These are phyloP conservation scores for Tetropium fuscum DNA, from an alignment of 2,888 invertebrate genomes.

Conservation along the genomic window DNA sequence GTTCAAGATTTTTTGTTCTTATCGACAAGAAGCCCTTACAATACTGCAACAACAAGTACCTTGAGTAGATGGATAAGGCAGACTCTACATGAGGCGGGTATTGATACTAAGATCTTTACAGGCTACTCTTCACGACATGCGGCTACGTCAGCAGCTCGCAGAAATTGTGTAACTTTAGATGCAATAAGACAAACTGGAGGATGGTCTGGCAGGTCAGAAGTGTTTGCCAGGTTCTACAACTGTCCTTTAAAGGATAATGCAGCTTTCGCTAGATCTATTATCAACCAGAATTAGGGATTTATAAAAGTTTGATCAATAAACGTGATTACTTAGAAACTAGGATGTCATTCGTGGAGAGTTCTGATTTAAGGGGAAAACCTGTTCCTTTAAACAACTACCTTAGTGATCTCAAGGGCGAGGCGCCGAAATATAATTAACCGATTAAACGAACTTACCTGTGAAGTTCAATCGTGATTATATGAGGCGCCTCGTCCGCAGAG, in stretches of 20 bases:
- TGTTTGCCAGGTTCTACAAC: constrained; percentile 11
- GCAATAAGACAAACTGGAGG: constrained; percentile 8
- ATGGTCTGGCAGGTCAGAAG: neutral
- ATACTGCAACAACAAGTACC: constrained; percentile 3
- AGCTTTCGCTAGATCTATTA: neutral
- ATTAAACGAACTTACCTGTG: too few relatives aligned
- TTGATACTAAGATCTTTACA: constrained; percentile 1
- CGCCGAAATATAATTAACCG: too few relatives aligned
- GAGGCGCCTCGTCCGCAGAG: too few relatives aligned
- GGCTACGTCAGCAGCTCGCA: constrained; percentile 1
- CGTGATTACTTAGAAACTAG: too few relatives aligned
- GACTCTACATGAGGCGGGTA: neutral
- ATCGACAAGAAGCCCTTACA: neutral
- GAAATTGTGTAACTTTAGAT: constrained; percentile 9
- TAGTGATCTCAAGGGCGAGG: too few relatives aligned
- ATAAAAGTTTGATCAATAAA: too few relatives aligned
- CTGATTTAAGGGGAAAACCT: too few relatives aligned
- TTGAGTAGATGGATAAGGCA: neutral
- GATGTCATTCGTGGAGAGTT: too few relatives aligned
- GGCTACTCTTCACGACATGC: constrained; percentile 1
- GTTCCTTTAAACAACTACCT: too few relatives aligned
- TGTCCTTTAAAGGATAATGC: neutral
- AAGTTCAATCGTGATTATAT: too few relatives aligned
- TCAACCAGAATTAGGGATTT: too few relatives aligned
- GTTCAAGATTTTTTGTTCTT: neutral